Evolutionary conservation across 1,140 invertebrate genomes (phyloP).

Genomic region (Lutraria rhynchaena): DNA sequence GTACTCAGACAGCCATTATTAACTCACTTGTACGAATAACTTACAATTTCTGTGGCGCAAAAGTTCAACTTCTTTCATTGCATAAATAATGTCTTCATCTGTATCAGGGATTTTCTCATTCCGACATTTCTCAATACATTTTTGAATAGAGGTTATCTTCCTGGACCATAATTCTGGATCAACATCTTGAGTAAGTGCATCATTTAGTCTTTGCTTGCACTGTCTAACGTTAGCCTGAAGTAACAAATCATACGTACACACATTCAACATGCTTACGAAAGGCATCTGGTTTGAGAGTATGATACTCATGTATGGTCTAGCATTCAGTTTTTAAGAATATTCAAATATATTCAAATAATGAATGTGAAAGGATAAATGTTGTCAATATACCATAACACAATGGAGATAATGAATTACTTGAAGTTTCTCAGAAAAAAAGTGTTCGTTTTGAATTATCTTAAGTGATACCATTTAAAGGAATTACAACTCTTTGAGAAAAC

Average conservation of each 20-base stretch:
- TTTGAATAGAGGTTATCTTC: constrained; percentile 10
- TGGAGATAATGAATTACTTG: too few relatives aligned
- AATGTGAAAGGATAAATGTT: too few relatives aligned
- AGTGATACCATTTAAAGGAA: background rate
- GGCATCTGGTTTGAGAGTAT: too few relatives aligned
- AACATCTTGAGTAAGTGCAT: constrained; percentile 5
- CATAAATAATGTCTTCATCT: constrained; percentile 32
- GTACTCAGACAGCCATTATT: background rate
- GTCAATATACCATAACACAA: too few relatives aligned
- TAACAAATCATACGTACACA: background rate
- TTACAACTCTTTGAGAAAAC: background rate
- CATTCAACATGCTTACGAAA: too few relatives aligned
- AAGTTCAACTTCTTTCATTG: constrained; percentile 4
- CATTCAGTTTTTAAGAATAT: too few relatives aligned
- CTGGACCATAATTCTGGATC: constrained; percentile 7
- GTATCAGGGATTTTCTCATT: constrained; percentile 25
- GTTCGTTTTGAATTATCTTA: too few relatives aligned
- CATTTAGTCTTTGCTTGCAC: constrained; percentile 6
- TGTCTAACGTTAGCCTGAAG: constrained; percentile 21
- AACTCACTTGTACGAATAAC: background rate
- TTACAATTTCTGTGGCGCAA: constrained; percentile 19
- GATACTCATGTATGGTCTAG: too few relatives aligned
- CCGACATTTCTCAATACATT: constrained; percentile 13
- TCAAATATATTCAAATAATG: too few relatives aligned
- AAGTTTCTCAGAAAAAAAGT: too few relatives aligned